Evolutionary conservation across 2,888 invertebrate genomes (phyloP).

Genomic region (Drosophila melanocephala): DNA sequence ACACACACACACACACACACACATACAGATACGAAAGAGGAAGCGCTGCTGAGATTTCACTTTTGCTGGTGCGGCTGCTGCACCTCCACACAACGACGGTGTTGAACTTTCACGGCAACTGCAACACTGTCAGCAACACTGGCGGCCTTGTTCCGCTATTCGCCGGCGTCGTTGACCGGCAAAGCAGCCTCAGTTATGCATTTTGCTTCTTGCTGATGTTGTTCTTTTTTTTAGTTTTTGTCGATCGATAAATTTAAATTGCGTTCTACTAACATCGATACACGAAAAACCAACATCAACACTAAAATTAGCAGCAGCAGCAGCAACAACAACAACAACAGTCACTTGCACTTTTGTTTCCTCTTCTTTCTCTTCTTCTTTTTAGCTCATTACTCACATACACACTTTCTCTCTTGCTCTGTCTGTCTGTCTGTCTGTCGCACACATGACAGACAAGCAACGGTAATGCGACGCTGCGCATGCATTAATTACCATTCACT

Average conservation of each 20-base stretch:
- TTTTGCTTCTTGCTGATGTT: slow-evolving; percentile 4
- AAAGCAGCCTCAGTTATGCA: slow-evolving; percentile 14
- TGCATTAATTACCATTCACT: slow-evolving; percentile 57
- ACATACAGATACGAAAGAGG: slow-evolving; percentile 14
- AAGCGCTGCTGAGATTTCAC: slow-evolving; percentile 50
- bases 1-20: background rate
- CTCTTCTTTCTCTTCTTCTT: slow-evolving; percentile 14
- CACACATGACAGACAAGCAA: slow-evolving; percentile 11
- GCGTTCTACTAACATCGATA: slow-evolving; percentile 36
- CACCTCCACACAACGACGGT: slow-evolving; percentile 26
- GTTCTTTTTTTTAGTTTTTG: slow-evolving; percentile 11
- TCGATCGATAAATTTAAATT: slow-evolving; percentile 49
- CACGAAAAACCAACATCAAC: slow-evolving; percentile 13
- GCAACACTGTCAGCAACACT: slow-evolving; percentile 32
- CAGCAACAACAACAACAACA: slow-evolving; percentile 21
- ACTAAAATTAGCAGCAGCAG: background rate
- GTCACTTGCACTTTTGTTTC: slow-evolving; percentile 48
- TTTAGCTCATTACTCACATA: slow-evolving; percentile 4
- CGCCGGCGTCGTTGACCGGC: slow-evolving; percentile 52
- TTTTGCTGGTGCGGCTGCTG: slow-evolving; percentile 38
- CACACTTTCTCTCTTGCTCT: slow-evolving; percentile 34
- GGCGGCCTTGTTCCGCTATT: slow-evolving; percentile 52
- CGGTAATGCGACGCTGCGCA: slow-evolving; percentile 15
- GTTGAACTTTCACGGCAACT: slow-evolving; percentile 56
- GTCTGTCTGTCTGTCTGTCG: background rate